Conservation (phyloP, 2,113 vertebrate species). For the Micronycteris hirsuta region DNA sequence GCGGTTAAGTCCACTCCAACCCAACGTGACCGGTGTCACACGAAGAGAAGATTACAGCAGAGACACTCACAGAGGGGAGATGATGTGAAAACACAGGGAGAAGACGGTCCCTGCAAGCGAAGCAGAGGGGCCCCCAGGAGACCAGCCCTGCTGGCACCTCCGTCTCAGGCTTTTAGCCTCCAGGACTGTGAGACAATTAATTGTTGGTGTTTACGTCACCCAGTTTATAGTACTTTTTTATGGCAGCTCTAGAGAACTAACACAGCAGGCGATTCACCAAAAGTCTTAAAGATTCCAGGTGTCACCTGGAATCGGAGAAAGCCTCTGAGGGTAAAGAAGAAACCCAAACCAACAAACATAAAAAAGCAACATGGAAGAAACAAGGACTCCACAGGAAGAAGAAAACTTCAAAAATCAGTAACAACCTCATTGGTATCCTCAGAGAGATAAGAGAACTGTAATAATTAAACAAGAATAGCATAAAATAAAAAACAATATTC, state of each 20-base stretch:
- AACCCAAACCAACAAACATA: background rate
- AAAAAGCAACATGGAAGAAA: background rate
- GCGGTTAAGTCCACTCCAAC: background rate
- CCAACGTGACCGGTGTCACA: too few relatives aligned
- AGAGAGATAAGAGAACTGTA: background rate
- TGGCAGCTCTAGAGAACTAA: accelerated
- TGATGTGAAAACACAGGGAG: background rate
- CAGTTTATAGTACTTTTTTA: background rate
- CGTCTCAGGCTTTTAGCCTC: background rate
- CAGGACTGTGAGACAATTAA: background rate
- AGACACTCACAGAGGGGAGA: background rate
- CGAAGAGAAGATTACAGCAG: background rate
- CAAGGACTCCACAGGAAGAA: background rate
- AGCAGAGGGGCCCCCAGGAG: too few relatives aligned
- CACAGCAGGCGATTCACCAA: background rate
- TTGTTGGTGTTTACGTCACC: background rate
- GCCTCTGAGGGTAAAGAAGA: background rate
- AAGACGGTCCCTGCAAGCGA: too few relatives aligned
- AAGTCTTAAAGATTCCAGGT: background rate
- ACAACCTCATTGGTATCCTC: background rate
- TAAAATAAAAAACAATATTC: background rate
- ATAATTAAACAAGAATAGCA: background rate
- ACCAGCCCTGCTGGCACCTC: background rate
- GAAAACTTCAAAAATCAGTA: background rate
- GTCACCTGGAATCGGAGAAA: background rate